Conservation (phyloP, 1,140 invertebrate species). For the Aphidius ervi region DNA sequence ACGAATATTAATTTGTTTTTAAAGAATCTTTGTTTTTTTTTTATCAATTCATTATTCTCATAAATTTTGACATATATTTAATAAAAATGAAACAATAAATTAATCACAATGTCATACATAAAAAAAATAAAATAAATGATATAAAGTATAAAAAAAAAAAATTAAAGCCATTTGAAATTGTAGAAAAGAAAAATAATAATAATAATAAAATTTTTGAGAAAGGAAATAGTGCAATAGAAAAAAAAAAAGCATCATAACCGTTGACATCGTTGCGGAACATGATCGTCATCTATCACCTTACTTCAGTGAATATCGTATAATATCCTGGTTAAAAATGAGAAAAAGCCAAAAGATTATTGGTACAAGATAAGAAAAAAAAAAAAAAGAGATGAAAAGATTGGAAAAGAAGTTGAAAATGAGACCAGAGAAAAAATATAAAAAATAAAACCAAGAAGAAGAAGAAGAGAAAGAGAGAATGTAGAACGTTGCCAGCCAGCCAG, state of each 20-base stretch:
- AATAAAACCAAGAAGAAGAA: conserved; percentile 15
- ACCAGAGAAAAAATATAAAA: conserved; percentile 1
- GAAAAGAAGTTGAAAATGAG: neutral
- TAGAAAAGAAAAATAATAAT: conserved; percentile 2
- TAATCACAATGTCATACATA: neutral
- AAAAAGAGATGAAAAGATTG: conserved; percentile 1
- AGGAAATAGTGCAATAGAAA: conserved; percentile 10
- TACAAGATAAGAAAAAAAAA: conserved; percentile 16
- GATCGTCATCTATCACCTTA: conserved; percentile 44
- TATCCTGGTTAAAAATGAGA: conserved; percentile 33
- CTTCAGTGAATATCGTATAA: conserved; percentile 44
- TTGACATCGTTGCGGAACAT: conserved; percentile 38
- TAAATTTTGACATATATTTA: too few species aligned
- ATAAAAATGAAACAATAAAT: too few species aligned
- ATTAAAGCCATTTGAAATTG: too few species aligned
- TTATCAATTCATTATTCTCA: too few species aligned
- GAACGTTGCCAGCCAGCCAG: conserved; percentile 33
- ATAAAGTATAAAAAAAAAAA: too few species aligned
- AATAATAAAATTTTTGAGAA: conserved; percentile 3
- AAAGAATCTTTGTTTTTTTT: too few species aligned
- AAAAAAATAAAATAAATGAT: too few species aligned
- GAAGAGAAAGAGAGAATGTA: conserved; percentile 15
- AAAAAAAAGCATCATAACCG: conserved; percentile 17
- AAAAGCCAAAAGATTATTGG: conserved; percentile 15
- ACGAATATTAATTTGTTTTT: too few species aligned